Percentiles rank a stretch among this genome's conserved stretches.
Conservation (phyloP, 1,140 invertebrate genomes). For the Wiebesia pumilae region DNA sequence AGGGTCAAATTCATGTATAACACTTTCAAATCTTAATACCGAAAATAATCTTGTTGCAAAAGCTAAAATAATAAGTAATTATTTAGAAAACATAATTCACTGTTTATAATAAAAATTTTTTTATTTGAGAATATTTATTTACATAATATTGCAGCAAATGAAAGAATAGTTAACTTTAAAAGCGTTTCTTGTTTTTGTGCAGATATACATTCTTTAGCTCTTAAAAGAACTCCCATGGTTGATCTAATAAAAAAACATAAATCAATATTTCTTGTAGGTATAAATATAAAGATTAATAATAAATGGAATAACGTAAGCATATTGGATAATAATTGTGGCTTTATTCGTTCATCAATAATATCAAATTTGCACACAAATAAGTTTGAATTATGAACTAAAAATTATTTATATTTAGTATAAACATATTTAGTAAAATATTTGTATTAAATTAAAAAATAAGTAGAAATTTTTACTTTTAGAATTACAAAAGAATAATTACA, state of each 20-base stretch:
- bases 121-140: slow-evolving; percentile 74
- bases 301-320: no score
- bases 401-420: neutral
- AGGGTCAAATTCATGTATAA: slow-evolving; percentile 99
- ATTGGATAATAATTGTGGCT: no score
- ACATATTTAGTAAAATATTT: slow-evolving; percentile 46
- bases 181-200: slow-evolving; percentile 96
- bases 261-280: no score
- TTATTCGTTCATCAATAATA: no score
- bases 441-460: slow-evolving; percentile 12
- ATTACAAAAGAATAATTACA: neutral
- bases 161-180: slow-evolving; percentile 92
- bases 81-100: neutral
- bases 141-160: slow-evolving; percentile 94
- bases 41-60: slow-evolving; percentile 97
- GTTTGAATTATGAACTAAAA: no score
- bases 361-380: no score
- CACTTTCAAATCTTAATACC: slow-evolving; percentile 97
- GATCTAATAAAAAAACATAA: slow-evolving; percentile 33
- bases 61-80: slow-evolving; percentile 79
- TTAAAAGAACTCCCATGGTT: slow-evolving; percentile 67
- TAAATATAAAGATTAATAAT: no score
- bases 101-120: neutral
- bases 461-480: neutral
- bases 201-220: slow-evolving; percentile 76